phyloP scores from a whole-genome alignment of 2,888 invertebrate species.

The Tetragonisca angustula region DNA sequence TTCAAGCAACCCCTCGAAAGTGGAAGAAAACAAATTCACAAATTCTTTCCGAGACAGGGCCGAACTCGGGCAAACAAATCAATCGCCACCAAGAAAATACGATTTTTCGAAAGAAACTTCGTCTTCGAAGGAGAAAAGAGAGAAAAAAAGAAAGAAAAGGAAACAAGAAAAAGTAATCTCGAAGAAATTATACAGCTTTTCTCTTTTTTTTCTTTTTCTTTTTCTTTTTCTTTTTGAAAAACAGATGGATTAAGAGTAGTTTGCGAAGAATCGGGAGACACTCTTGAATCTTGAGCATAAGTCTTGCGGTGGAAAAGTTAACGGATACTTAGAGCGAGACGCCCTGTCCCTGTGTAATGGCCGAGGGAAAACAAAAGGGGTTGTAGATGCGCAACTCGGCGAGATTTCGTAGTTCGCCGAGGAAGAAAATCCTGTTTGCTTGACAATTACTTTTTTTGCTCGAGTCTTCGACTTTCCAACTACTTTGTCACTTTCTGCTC shows the following conservation, averaged over 20 bases:
- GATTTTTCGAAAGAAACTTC: background rate
- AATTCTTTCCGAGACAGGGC: slow-evolving; percentile 6
- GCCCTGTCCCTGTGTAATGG: slow-evolving; percentile 55
- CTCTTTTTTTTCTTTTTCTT: too few species aligned
- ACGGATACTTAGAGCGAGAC: slow-evolving; percentile 44
- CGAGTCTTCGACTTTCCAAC: slow-evolving; percentile 35
- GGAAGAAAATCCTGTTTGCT: slow-evolving; percentile 42
- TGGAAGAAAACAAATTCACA: slow-evolving; percentile 32
- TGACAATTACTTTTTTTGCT: slow-evolving; percentile 51
- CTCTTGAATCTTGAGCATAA: slow-evolving; percentile 34
- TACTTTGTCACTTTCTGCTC: slow-evolving; percentile 19
- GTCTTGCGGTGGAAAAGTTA: slow-evolving; percentile 66
- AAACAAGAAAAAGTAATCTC: background rate
- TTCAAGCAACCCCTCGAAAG: background rate
- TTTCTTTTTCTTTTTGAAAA: too few species aligned
- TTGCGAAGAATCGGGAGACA: slow-evolving; percentile 31
- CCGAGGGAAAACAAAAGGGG: slow-evolving; percentile 18
- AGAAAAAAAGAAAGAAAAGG: rapidly evolving
- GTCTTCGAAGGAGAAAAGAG: too few species aligned
- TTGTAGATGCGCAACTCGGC: background rate
- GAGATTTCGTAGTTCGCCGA: slow-evolving; percentile 31
- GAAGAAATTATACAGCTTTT: background rate
- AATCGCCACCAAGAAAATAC: background rate
- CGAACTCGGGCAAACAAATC: slow-evolving; percentile 20
- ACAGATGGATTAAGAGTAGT: slow-evolving; percentile 9